Conservation (phyloP, 2,797 vertebrate genomes). For the Tachyglossus aculeatus region DNA sequence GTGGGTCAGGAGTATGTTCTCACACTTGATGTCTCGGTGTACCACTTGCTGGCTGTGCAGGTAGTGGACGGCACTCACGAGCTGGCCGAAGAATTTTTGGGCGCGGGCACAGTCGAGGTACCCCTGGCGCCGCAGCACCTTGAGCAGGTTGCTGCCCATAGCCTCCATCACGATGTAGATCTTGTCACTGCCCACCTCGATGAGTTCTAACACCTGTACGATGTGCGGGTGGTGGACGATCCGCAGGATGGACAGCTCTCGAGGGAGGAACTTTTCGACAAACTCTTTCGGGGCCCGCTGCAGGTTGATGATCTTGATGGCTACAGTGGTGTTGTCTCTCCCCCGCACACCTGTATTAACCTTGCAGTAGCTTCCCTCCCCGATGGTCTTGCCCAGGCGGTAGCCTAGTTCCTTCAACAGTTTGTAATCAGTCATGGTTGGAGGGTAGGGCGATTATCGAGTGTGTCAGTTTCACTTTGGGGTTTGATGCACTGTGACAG, state of each 20-base stretch:
- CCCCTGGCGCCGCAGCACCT: slow-evolving; percentile 67
- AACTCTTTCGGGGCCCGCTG: slow-evolving; percentile 62
- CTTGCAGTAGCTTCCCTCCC: slow-evolving; percentile 80
- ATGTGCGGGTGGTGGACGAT: slow-evolving; percentile 77
- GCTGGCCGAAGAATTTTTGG: slow-evolving; percentile 75
- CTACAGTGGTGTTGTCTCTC: slow-evolving; percentile 74
- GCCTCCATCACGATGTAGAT: slow-evolving; percentile 82
- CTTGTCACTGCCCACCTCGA: slow-evolving; percentile 73
- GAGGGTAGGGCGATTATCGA: slow-evolving; percentile 27
- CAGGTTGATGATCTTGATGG: slow-evolving; percentile 81
- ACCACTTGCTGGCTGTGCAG: slow-evolving; percentile 77
- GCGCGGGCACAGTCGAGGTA: slow-evolving; percentile 65
- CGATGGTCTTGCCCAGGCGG: slow-evolving; percentile 69
- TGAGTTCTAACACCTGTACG: slow-evolving; percentile 72
- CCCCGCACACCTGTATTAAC: slow-evolving; percentile 77
- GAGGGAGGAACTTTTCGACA: slow-evolving; percentile 75
- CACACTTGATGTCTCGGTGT: slow-evolving; percentile 81
- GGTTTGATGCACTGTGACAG: slow-evolving; percentile 50
- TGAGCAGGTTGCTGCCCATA: slow-evolving; percentile 73
- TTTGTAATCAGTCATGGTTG: slow-evolving; percentile 60
- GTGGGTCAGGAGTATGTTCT: slow-evolving; percentile 76
- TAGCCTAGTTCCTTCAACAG: slow-evolving; percentile 75
- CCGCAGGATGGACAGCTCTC: slow-evolving; percentile 74
- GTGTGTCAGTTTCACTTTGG: slow-evolving; percentile 44
- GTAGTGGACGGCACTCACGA: slow-evolving; percentile 73